Evolutionary conservation across 2,888 invertebrate genomes (phyloP).

Genomic region (Phymatocera aterrima): DNA sequence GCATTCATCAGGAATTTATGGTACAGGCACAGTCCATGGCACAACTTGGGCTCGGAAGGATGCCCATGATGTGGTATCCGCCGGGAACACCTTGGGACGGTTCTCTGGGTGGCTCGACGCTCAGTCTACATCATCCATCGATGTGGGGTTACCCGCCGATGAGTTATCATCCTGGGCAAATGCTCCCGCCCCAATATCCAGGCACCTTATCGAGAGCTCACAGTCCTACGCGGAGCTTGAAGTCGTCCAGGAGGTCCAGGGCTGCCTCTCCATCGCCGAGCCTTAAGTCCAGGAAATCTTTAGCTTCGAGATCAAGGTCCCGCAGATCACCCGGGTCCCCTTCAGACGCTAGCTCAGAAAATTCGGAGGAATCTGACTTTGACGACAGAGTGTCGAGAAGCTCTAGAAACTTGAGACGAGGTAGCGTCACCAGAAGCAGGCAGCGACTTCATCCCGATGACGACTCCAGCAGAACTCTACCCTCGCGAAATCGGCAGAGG

Average conservation of each 20-base stretch:
- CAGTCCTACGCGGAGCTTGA: constrained; percentile 69
- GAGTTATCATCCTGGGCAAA: constrained; percentile 64
- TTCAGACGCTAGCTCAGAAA: constrained; percentile 71
- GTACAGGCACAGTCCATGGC: constrained; percentile 85
- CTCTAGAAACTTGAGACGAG: constrained; percentile 69
- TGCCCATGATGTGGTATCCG: constrained; percentile 75
- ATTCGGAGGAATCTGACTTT: constrained; percentile 80
- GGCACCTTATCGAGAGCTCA: constrained; percentile 78
- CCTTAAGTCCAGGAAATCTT: constrained; percentile 83
- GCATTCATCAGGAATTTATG: constrained; percentile 34
- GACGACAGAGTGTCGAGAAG: constrained; percentile 72
- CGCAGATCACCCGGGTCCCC: constrained; percentile 68
- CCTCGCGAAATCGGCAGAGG: constrained; percentile 64
- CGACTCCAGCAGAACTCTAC: constrained; percentile 56
- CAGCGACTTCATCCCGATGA: constrained; percentile 63
- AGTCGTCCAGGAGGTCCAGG: constrained; percentile 72
- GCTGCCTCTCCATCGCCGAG: constrained; percentile 84
- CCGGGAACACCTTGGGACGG: constrained; percentile 64
- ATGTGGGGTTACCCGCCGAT: constrained; percentile 67
- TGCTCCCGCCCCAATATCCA: constrained; percentile 75
- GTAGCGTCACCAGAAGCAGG: constrained; percentile 62
- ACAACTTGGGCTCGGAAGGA: constrained; percentile 76
- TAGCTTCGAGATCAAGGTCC: constrained; percentile 77
- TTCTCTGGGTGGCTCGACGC: constrained; percentile 66
- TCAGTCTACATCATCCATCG: constrained; percentile 69